Evolutionary conservation across 2,113 vertebrate genomes (phyloP), one percentile per base, ranked within the genome.

Genomic region (Oriolus oriolus): DNA sequence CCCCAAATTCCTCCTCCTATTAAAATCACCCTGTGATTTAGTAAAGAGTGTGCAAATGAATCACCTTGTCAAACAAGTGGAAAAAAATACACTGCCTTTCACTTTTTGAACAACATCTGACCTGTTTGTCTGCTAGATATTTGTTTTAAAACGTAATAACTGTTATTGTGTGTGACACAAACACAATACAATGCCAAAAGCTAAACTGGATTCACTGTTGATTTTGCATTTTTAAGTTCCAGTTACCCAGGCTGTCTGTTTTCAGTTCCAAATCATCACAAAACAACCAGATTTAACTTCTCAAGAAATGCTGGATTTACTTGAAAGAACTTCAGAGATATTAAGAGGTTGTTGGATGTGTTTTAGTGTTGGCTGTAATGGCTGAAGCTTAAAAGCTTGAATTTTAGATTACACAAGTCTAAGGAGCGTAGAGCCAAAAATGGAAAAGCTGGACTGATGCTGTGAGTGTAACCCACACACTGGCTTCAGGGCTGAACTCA

Each of bases 271-370:
- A 74, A 78, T 84, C 16, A 84, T 64, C 86, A 84, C 83, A 92
- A 84, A 95, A 42, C 64, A 89, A 89, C 35, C 71, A 89, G 71
- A 90, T 96, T 95, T 77, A 93, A 84, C 80, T 74, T 93, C 93
- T 95, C 86, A 78, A 93, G 59, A 93, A 93, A 74, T 66, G 83
- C 28, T 97, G 95, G 94, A 96, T 93, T 84, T 92, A 95, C 90
- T 89, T 97, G 92, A 95, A 97, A 95, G 94, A 81, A 81, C 76
- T 89, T 23, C 37, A 39, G 47, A 75, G 89, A 92, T 88, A 95
- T 70, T 90, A 96, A 92, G 86, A 89, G 47, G 21, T 30, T 89
- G 45, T 70, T 95, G 95, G 86, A 90, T 89, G 54, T 90, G 76
- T 81, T 95, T 86, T 50, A 86, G 69, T 24, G 10, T 81, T 92